Conservation (phyloP, 2,113 vertebrate genomes). For the Clupea harengus region DNA sequence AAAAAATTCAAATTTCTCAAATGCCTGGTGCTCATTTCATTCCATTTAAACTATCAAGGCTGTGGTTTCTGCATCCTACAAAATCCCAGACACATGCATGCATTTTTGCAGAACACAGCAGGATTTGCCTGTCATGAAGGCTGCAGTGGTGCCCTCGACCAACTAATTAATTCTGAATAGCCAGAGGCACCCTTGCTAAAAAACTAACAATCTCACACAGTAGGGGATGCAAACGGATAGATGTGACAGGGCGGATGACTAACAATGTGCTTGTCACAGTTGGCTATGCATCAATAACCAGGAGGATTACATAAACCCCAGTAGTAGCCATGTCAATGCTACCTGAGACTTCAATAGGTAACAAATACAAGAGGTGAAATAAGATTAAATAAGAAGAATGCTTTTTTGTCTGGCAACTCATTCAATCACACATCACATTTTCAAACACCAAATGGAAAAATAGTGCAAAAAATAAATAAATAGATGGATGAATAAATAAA, state of each 20-base stretch:
- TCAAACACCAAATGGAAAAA: neutral
- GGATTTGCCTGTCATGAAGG: constrained; percentile 7
- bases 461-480: neutral
- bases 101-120: neutral
- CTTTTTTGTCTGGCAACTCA: neutral
- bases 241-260: constrained; percentile 1
- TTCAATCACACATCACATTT: neutral
- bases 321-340: neutral
- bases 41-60: neutral
- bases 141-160: neutral
- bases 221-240: neutral
- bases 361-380: neutral
- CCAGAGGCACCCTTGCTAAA: neutral
- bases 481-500: neutral
- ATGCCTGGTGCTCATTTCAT: neutral
- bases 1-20: neutral
- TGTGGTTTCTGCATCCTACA: neutral
- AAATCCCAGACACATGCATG: neutral
- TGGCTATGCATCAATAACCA: neutral
- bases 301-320: neutral
- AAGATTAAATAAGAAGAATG: neutral
- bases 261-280: constrained; percentile 7
- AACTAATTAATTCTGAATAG: constrained; percentile 14
- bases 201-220: neutral
- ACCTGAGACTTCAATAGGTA: neutral